Evolutionary conservation across 92 coral and sea anemone species (phyloP).

Genomic region (Zoanthus sansibaricus): DNA sequence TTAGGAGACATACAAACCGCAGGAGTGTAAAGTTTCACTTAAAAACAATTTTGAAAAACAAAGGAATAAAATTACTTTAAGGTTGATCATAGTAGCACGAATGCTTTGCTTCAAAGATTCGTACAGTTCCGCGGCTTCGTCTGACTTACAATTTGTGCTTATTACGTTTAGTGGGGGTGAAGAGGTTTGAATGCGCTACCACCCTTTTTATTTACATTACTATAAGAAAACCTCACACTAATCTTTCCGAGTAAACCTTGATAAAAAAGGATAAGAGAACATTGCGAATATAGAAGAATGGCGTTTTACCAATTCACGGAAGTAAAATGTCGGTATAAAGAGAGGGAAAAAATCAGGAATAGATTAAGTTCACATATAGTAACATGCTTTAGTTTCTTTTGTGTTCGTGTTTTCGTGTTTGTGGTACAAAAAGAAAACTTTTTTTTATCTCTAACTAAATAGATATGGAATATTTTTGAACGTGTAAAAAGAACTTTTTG

Average conservation of each 20-base stretch:
- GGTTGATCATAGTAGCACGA: too few relatives aligned
- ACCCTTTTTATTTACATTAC: slow-evolving; percentile 10
- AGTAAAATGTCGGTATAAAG: background rate
- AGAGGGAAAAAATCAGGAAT: background rate
- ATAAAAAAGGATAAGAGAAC: background rate
- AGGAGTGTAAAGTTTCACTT: background rate
- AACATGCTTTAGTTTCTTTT: background rate
- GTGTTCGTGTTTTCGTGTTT: background rate
- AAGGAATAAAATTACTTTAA: background rate
- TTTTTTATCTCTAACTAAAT: too few relatives aligned
- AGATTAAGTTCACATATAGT: background rate
- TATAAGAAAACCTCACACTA: too few relatives aligned
- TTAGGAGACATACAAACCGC: background rate
- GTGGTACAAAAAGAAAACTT: too few relatives aligned
- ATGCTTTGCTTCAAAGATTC: background rate
- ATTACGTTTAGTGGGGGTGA: background rate
- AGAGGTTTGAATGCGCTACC: slow-evolving; percentile 39
- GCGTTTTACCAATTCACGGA: background rate
- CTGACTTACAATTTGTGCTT: background rate
- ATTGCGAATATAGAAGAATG: background rate
- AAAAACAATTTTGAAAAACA: background rate
- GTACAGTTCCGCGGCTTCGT: background rate
- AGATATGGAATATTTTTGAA: too few relatives aligned
- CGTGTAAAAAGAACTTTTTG: too few relatives aligned
- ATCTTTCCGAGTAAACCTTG: background rate